Evolutionary conservation across 2,797 vertebrate species (phyloP), one percentile per base, ranked within the genome.

Genomic region (Helicolenus hilgendorfi): DNA sequence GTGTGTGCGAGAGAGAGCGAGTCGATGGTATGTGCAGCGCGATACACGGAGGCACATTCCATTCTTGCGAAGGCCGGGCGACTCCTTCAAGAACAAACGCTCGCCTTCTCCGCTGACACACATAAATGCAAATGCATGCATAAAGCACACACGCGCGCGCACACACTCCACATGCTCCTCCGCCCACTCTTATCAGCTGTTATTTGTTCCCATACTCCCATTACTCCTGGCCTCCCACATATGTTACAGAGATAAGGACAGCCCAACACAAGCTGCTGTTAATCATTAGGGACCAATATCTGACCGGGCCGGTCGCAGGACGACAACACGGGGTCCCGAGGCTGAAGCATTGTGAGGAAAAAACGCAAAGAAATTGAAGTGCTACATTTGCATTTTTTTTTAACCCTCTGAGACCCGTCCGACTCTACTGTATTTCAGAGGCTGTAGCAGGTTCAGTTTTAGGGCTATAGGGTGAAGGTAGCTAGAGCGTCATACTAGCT

Each of bases 261-360:
- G 72, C 68, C 75, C 81, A 72, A 93, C 77, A 93, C 77, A 85
- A 72, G 76, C 59, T 83, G 58, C 64, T 68, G 82, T 94, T 84
- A 93, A 94, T 94, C 91, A 94, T 86, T 85, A 82, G 27, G 58
- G 70, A 24, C 68, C 73, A 85, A 87, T 89, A 72, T 85, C 60
- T 73, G 59, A 82, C 18, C 10, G 22, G 10, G 4, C 1, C 0
- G 5, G 5, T 14, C 0, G 22, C 35, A 38, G 13, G 29, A 11
- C 11, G 24, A 59, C 63, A 72, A 62, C 75, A 56, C 2, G 4
- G 13, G 59, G 9, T 64, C 29, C 49, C 10, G 11, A 7, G 24
- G 20, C 18, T 13, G 58, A 72, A 11, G 24, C 11, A 36, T 22
- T 55, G 24, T 11, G 24, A 49, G 24, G 1, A 64, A 35, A 59